Evolutionary conservation across 2,797 vertebrate genomes (phyloP).

Genomic region (Phataginus tetradactyla): DNA sequence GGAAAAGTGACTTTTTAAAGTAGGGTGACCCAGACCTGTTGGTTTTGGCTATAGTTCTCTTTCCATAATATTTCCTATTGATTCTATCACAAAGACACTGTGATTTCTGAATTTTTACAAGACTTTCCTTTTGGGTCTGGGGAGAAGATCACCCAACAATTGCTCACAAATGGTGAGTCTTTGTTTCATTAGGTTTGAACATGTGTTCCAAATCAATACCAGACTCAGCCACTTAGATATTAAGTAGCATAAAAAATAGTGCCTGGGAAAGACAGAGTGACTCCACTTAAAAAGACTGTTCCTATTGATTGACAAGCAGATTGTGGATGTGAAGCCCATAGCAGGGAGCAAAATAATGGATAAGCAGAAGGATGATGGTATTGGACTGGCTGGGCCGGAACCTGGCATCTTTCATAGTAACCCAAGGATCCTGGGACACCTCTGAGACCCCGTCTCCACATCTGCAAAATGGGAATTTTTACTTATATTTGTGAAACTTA

Average conservation of each 20-base stretch:
- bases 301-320: background rate
- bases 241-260: background rate
- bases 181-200: background rate
- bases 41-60: background rate
- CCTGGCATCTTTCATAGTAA: background rate
- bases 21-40: background rate
- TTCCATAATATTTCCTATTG: background rate
- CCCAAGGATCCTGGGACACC: background rate
- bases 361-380: background rate
- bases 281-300: background rate
- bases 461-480: background rate
- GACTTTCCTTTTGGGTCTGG: background rate
- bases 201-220: background rate
- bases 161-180: background rate
- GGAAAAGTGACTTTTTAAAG: background rate
- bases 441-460: background rate
- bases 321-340: background rate
- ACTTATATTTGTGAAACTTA: background rate
- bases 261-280: background rate
- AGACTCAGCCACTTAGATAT: background rate
- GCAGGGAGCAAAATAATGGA: background rate
- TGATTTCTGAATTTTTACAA: constrained; percentile 15
- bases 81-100: background rate
- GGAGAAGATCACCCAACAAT: background rate
- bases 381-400: background rate